Evolutionary conservation across 2,797 vertebrate species (phyloP).

Genomic region (Siniperca scherzeri): DNA sequence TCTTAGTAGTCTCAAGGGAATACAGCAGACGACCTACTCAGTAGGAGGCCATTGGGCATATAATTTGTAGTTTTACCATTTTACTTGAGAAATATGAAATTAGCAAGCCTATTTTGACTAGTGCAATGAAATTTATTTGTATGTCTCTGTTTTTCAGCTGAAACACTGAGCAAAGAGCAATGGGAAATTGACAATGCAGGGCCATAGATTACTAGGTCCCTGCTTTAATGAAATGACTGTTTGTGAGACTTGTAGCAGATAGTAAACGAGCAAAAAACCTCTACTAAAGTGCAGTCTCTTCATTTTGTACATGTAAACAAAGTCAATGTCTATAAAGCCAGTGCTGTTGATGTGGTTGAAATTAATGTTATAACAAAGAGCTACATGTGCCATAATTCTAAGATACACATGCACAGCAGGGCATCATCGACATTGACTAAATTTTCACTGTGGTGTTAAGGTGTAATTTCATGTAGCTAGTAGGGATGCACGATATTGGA

Average conservation of each 20-base stretch:
- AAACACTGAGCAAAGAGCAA: constrained; percentile 20
- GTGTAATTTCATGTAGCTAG: constrained; percentile 10
- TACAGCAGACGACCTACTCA: constrained; percentile 29
- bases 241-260: constrained; percentile 55
- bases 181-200: constrained; percentile 7
- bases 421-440: background rate
- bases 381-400: constrained; percentile 14
- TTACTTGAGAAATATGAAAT: constrained; percentile 37
- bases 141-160: background rate
- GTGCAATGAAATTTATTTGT: background rate
- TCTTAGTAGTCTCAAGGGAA: constrained; percentile 11
- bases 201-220: constrained; percentile 38
- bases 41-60: constrained; percentile 17
- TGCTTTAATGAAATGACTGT: constrained; percentile 58
- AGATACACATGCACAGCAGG: constrained; percentile 15
- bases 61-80: constrained; percentile 33
- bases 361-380: constrained; percentile 31
- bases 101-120: constrained; percentile 1
- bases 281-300: constrained; percentile 62
- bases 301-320: constrained; percentile 60
- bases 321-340: constrained; percentile 25
- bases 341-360: constrained; percentile 7
- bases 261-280: constrained; percentile 49
- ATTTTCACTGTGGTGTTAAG: constrained; percentile 5
- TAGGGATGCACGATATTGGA: too few species aligned